phyloP scores from a whole-genome alignment of 1,140 invertebrate species.

The Fopius arisanus region DNA sequence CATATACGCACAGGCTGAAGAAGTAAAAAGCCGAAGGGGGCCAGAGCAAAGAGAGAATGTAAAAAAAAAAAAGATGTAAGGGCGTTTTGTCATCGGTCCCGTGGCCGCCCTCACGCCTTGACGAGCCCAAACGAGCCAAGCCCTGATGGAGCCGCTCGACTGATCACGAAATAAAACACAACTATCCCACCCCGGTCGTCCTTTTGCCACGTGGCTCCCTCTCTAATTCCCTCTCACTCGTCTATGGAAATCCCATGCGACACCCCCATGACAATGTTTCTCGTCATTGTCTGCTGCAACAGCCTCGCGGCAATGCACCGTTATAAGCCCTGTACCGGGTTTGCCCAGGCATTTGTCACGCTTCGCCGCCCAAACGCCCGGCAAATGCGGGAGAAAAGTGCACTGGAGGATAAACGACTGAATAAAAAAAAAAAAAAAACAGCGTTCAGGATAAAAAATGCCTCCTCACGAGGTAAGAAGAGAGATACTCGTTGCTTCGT shows the following conservation, averaged over 20 bases:
- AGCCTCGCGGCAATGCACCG: constrained; percentile 28
- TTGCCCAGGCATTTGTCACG: constrained; percentile 35
- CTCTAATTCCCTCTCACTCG: constrained; percentile 15
- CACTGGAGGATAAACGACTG: neutral
- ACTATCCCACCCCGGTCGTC: constrained; percentile 35
- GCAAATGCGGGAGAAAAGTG: constrained; percentile 6
- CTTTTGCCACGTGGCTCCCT: constrained; percentile 46
- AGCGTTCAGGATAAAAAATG: neutral
- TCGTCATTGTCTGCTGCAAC: constrained; percentile 27
- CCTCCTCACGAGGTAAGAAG: neutral
- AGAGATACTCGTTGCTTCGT: neutral
- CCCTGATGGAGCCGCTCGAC: constrained; percentile 27
- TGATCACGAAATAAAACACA: constrained; percentile 45
- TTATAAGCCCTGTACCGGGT: constrained; percentile 16
- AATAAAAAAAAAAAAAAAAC: neutral
- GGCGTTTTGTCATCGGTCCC: constrained; percentile 39
- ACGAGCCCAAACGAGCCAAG: constrained; percentile 38
- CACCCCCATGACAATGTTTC: constrained; percentile 29
- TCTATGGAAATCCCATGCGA: neutral
- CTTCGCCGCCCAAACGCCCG: constrained; percentile 5
- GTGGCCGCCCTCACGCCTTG: constrained; percentile 38
- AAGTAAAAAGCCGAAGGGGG: neutral
- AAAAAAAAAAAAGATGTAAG: neutral
- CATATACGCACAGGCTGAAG: neutral
- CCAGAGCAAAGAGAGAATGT: neutral